phyloP scores from a whole-genome alignment of 2,888 invertebrate genomes.

The Myopa tessellatipennis region DNA sequence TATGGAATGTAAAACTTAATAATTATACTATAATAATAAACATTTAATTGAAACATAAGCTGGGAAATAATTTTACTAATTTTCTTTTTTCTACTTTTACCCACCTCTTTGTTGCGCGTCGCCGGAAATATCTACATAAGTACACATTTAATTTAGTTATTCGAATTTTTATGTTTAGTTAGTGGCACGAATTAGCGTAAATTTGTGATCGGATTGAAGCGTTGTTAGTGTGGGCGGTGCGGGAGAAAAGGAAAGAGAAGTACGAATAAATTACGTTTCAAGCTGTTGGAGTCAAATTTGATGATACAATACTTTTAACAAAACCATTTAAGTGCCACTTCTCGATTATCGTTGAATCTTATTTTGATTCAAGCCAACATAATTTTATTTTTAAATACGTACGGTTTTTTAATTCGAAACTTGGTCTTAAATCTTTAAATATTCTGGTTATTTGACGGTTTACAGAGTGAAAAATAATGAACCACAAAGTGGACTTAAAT shows the following conservation, averaged over 20 bases:
- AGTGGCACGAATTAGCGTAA: constrained; percentile 14
- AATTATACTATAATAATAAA: background rate
- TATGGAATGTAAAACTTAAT: background rate
- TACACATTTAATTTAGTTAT: constrained; percentile 33
- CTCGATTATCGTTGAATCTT: too few relatives aligned
- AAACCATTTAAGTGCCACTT: background rate
- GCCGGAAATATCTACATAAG: constrained; percentile 67
- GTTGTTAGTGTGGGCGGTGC: constrained; percentile 43
- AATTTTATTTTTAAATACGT: too few relatives aligned
- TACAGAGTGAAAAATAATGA: too few relatives aligned
- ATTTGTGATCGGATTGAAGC: constrained; percentile 11
- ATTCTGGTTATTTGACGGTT: too few relatives aligned
- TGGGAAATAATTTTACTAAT: background rate
- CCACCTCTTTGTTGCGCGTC: constrained; percentile 68
- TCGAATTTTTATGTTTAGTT: constrained; percentile 23
- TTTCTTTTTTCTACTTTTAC: constrained; percentile 50
- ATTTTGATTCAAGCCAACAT: too few relatives aligned
- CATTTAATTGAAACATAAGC: constrained; percentile 13
- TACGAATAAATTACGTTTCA: constrained; percentile 39
- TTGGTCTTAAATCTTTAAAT: too few relatives aligned
- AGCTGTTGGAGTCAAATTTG: background rate
- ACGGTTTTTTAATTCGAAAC: too few relatives aligned
- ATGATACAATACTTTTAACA: background rate
- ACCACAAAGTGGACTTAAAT: too few relatives aligned
- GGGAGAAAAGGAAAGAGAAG: constrained; percentile 43